Evolutionary conservation across 2,888 invertebrate species (phyloP).

Genomic region (Scaptomyza tumidula): DNA sequence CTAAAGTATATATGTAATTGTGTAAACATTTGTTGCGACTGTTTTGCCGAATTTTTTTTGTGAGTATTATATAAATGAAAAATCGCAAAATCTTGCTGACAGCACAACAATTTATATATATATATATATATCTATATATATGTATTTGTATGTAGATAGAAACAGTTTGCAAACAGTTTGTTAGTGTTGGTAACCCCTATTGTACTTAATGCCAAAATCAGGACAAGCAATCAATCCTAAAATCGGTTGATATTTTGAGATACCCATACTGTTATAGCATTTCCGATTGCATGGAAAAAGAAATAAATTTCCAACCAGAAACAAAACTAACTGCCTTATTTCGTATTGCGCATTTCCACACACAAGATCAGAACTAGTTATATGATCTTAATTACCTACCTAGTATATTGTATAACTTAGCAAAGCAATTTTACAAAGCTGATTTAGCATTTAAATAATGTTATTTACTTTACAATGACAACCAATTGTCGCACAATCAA

Average conservation of each 20-base stretch:
- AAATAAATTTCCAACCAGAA: conserved; percentile 28
- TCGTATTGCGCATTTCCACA: conserved; percentile 22
- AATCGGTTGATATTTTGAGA: conserved; percentile 9
- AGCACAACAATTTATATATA: conserved; percentile 15
- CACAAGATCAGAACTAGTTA: conserved; percentile 16
- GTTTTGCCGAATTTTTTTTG: conserved; percentile 53
- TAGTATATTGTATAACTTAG: conserved; percentile 36
- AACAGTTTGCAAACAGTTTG: conserved; percentile 19
- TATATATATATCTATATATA: conserved; percentile 10
- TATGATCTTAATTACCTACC: conserved; percentile 20
- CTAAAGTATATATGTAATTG: background rate
- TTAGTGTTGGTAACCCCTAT: conserved; percentile 18
- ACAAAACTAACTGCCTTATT: conserved; percentile 47
- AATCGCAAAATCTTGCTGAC: conserved; percentile 57
- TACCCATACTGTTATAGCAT: background rate
- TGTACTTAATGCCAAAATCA: conserved; percentile 66
- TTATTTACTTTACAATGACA: conserved; percentile 48
- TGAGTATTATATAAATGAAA: conserved; percentile 74
- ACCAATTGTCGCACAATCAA: conserved; percentile 72
- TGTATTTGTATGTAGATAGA: conserved; percentile 4
- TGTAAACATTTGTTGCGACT: conserved; percentile 14
- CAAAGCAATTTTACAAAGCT: conserved; percentile 64
- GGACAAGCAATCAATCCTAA: conserved; percentile 22
- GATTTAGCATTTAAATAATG: conserved; percentile 63
- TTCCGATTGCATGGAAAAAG: conserved; percentile 24